A percentile compares a stretch with the other conserved stretches of the same genome.
Evolutionary conservation across 2,113 vertebrate species (phyloP).

Genomic region (Furnarius figulus): DNA sequence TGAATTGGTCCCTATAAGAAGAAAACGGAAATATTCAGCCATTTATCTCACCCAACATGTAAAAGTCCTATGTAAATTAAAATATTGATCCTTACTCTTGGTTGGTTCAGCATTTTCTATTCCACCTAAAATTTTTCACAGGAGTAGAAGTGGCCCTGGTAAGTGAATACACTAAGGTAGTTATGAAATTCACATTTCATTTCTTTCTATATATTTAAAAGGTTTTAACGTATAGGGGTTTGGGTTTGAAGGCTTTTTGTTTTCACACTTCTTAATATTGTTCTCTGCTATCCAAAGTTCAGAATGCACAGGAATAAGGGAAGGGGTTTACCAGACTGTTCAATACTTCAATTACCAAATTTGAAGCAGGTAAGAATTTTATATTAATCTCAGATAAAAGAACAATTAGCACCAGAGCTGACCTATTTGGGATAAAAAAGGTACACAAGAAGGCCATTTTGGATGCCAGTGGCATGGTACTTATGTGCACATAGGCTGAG

Average conservation of each 20-base stretch:
- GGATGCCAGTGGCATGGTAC: neutral
- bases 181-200: neutral
- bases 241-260: neutral
- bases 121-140: neutral
- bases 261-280: neutral
- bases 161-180: neutral
- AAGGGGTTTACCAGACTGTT: neutral
- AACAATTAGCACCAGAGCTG: neutral
- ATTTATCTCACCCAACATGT: constrained; percentile 14
- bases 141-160: neutral
- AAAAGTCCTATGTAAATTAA: constrained; percentile 36
- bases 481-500: neutral
- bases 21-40: neutral
- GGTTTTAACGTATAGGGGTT: accelerated
- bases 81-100: constrained; percentile 26
- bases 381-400: neutral
- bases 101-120: neutral
- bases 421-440: neutral
- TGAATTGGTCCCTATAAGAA: neutral
- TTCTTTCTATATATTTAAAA: neutral
- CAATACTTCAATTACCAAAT: neutral
- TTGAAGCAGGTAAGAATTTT: neutral
- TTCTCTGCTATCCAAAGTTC: neutral
- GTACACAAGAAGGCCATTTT: neutral
- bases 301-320: neutral